Conservation (phyloP, 2,888 invertebrate species). For the Sycophila texana region DNA sequence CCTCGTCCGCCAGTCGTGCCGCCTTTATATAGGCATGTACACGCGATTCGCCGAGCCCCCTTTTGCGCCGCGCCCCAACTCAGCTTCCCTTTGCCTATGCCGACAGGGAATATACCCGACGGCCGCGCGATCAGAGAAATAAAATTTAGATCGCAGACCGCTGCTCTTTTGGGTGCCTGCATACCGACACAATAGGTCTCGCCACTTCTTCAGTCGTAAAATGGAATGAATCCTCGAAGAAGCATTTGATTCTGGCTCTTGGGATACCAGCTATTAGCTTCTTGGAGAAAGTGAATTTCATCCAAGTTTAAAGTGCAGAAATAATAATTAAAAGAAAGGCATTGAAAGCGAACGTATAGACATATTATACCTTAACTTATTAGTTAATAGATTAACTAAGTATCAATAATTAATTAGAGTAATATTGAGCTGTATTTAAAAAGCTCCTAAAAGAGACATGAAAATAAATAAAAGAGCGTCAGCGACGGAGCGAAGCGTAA, state of each 20-base stretch:
- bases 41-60: constrained; percentile 58
- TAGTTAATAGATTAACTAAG: no score
- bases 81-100: constrained; percentile 3
- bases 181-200: constrained; percentile 40
- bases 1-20: constrained; percentile 59
- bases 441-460: background rate
- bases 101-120: background rate
- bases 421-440: no score
- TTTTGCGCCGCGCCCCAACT: constrained; percentile 43
- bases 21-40: constrained; percentile 60
- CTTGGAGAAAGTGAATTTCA: no score
- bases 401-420: no score
- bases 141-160: constrained; percentile 50
- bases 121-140: constrained; percentile 14
- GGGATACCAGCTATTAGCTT: no score
- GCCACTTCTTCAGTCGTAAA: constrained; percentile 41
- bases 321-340: no score
- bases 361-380: no score
- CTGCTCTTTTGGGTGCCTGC: background rate
- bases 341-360: no score
- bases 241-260: background rate
- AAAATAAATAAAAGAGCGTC: constrained; percentile 17
- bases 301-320: no score
- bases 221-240: background rate
- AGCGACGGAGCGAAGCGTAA: constrained; percentile 28